phyloP scores from a whole-genome alignment of 2,888 invertebrate species.

The Apeira syringaria region DNA sequence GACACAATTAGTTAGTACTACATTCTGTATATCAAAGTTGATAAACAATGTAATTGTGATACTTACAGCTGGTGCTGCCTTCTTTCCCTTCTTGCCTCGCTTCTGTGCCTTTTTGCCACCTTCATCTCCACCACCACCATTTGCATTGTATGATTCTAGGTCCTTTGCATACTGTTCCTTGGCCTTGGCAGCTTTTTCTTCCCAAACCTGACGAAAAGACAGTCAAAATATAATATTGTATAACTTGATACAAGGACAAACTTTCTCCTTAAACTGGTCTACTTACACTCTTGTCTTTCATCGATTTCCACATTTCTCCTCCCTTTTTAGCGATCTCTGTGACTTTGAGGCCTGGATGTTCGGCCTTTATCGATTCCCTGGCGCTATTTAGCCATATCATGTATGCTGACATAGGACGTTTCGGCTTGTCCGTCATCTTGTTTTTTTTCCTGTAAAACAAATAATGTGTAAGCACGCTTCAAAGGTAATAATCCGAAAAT shows the following conservation, averaged over 20 bases:
- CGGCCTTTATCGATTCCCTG: conserved; percentile 93
- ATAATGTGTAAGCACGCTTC: no score
- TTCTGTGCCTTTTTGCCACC: conserved; percentile 82
- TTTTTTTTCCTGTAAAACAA: conserved; percentile 76
- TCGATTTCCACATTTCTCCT: conserved; percentile 96
- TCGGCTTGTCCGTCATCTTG: conserved; percentile 95
- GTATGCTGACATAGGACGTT: conserved; percentile 96
- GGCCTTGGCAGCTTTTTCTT: conserved; percentile 92
- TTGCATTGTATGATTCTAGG: conserved; percentile 94
- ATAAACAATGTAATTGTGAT: not conserved
- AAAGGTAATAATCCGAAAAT: no score
- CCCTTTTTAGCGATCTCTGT: conserved; percentile 97
- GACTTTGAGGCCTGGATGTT: conserved; percentile 95
- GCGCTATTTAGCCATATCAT: conserved; percentile 97
- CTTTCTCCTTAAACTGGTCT: conserved; percentile 16
- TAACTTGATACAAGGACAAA: not conserved
- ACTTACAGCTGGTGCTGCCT: conserved; percentile 72
- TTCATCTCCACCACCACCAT: conserved; percentile 86
- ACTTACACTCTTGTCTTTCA: conserved; percentile 93
- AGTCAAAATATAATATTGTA: conserved; percentile 2
- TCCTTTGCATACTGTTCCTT: conserved; percentile 95
- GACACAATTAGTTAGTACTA: not conserved
- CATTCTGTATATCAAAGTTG: not conserved
- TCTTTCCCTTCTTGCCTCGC: conserved; percentile 82
- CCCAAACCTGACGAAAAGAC: conserved; percentile 89